These are phyloP conservation scores for Melanophora roralis DNA, from an alignment of 2,888 invertebrate genomes.

Conservation along the genomic window DNA sequence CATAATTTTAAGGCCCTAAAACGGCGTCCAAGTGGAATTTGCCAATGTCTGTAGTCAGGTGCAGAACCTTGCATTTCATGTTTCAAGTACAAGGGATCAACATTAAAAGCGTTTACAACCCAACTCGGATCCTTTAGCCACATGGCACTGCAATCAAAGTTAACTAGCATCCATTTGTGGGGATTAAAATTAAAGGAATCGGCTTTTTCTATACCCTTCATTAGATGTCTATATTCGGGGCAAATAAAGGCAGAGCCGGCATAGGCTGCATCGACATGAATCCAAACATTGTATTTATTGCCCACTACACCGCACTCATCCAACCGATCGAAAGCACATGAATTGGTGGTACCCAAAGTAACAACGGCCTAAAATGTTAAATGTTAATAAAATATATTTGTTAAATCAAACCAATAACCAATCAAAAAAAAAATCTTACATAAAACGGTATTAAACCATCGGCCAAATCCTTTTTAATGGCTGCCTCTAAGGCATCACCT, in stretches of 20 bases:
- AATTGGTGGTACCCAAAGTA: slow-evolving; percentile 97
- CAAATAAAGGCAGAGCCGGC: slow-evolving; percentile 98
- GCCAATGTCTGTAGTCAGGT: slow-evolving; percentile 98
- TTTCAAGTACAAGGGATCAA: slow-evolving; percentile 97
- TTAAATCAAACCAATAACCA: neutral
- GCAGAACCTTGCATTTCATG: slow-evolving; percentile 94
- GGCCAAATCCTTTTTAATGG: slow-evolving; percentile 89
- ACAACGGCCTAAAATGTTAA: slow-evolving; percentile 83
- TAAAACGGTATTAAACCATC: slow-evolving; percentile 97
- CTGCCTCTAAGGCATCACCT: slow-evolving; percentile 85
- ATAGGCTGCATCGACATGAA: slow-evolving; percentile 98
- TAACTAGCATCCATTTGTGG: slow-evolving; percentile 99
- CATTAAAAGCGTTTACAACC: slow-evolving; percentile 96
- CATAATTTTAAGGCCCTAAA: slow-evolving; percentile 95
- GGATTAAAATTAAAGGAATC: slow-evolving; percentile 99
- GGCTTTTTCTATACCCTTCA: slow-evolving; percentile 92
- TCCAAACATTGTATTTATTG: slow-evolving; percentile 86
- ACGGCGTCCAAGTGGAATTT: slow-evolving; percentile 94
- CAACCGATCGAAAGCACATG: slow-evolving; percentile 94
- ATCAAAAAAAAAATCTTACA: slow-evolving; percentile 80
- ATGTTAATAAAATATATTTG: neutral
- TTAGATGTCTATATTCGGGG: slow-evolving; percentile 94
- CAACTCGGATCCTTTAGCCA: slow-evolving; percentile 94
- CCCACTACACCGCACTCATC: slow-evolving; percentile 95
- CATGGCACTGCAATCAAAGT: slow-evolving; percentile 99